Percentiles rank a stretch among this genome's conserved stretches.
Conservation (phyloP, 2,113 vertebrate species). For the Cyanistes caeruleus region DNA sequence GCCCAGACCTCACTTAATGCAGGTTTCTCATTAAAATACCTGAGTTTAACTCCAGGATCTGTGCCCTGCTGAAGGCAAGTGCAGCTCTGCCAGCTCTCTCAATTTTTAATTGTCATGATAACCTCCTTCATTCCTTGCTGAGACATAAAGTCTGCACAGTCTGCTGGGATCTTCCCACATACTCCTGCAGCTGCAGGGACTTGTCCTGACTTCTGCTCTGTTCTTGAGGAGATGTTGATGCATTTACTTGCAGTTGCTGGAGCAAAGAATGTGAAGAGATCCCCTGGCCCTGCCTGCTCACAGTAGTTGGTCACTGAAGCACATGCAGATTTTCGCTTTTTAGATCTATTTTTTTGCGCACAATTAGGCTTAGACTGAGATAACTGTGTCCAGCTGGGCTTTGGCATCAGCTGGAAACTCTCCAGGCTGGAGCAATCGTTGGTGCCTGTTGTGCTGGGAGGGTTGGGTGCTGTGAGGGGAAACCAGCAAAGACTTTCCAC, state of each 20-base stretch:
- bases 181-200: background rate
- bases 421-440: background rate
- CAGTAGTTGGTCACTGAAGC: background rate
- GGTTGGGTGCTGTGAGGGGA: background rate
- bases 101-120: background rate
- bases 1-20: background rate
- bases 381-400: background rate
- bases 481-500: background rate
- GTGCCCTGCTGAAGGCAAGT: background rate
- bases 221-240: background rate
- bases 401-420: background rate
- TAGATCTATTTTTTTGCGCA: background rate
- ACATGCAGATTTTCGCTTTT: background rate
- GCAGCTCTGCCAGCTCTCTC: background rate
- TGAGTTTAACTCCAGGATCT: background rate
- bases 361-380: background rate
- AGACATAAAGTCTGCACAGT: background rate
- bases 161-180: background rate
- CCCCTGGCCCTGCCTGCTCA: background rate
- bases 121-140: background rate
- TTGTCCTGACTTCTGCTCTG: background rate
- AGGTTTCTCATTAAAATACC: background rate
- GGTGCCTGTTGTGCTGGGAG: background rate
- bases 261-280: background rate
- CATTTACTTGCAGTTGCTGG: background rate